A percentile compares a stretch with the other conserved stretches of the same genome.
Conservation (phyloP, 1,140 invertebrate genomes). For the Panagrolaimus sp. region DNA sequence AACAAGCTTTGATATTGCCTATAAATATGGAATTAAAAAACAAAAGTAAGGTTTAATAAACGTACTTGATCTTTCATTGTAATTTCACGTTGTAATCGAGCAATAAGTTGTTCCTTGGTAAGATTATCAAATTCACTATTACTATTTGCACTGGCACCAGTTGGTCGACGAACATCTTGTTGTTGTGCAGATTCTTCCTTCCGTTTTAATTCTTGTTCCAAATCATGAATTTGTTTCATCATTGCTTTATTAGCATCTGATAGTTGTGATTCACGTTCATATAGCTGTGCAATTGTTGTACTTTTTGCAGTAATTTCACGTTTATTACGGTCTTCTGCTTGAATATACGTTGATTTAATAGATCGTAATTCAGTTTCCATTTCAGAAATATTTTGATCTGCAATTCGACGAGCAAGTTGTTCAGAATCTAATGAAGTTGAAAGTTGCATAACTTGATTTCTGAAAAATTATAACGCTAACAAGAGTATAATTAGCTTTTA, state of each 20-base stretch:
- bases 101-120: constrained; percentile 35
- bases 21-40: constrained; percentile 16
- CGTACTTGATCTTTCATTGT: constrained; percentile 35
- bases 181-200: constrained; percentile 10
- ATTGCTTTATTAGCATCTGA: constrained; percentile 16
- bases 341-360: constrained; percentile 84
- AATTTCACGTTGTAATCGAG: constrained; percentile 34
- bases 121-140: constrained; percentile 30
- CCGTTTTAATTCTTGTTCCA: constrained; percentile 21
- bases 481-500: too few relatives aligned
- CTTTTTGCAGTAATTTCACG: constrained; percentile 76
- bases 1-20: constrained; percentile 32
- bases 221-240: constrained; percentile 23
- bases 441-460: constrained; percentile 15
- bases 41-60: not conserved
- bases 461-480: not conserved
- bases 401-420: constrained; percentile 32
- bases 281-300: constrained; percentile 63
- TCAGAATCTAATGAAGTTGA: constrained; percentile 5
- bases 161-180: not conserved
- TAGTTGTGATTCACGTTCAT: constrained; percentile 26
- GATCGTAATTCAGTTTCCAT: constrained; percentile 92
- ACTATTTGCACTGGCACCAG: constrained; percentile 18
- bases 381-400: constrained; percentile 21
- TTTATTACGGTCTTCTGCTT: constrained; percentile 77